These are phyloP conservation scores for Tetranychus urticae DNA, from an alignment of 1,140 invertebrate genomes.

Conservation along the genomic window DNA sequence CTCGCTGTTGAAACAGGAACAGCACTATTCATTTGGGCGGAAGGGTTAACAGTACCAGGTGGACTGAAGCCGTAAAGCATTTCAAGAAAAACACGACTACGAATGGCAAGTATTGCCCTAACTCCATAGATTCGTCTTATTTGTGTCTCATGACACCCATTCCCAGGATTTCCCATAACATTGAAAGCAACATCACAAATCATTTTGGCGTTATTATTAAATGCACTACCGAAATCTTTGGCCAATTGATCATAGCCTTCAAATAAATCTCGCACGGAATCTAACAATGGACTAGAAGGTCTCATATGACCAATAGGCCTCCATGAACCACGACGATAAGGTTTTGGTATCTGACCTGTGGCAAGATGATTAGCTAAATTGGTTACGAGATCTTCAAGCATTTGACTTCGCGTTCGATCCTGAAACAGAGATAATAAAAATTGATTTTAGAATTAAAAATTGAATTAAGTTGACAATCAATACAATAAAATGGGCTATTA, in stretches of 20 bases:
- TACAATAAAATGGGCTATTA: background rate
- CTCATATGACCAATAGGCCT: slow-evolving; percentile 76
- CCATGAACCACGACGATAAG: slow-evolving; percentile 70
- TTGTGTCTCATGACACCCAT: background rate
- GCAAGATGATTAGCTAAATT: slow-evolving; percentile 80
- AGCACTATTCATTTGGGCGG: slow-evolving; percentile 66
- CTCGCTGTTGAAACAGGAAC: slow-evolving; percentile 28
- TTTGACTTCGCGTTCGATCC: slow-evolving; percentile 60
- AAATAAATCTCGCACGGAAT: slow-evolving; percentile 63
- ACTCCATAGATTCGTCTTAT: slow-evolving; percentile 48
- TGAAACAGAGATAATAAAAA: slow-evolving; percentile 22
- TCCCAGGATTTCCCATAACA: slow-evolving; percentile 23
- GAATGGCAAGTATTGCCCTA: slow-evolving; percentile 62
- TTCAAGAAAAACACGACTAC: slow-evolving; percentile 66
- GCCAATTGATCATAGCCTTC: slow-evolving; percentile 80
- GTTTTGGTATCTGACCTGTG: slow-evolving; percentile 82
- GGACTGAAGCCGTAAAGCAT: slow-evolving; percentile 74
- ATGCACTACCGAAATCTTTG: slow-evolving; percentile 69
- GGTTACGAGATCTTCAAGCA: slow-evolving; percentile 79
- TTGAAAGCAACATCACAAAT: slow-evolving; percentile 66
- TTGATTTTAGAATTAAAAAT: background rate
- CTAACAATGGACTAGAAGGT: slow-evolving; percentile 66
- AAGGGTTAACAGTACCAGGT: slow-evolving; percentile 36
- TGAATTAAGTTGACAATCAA: background rate
- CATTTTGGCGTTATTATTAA: slow-evolving; percentile 47